These are phyloP conservation scores for Metellina segmentata DNA, from an alignment of 2,888 invertebrate species.

Conservation along the genomic window DNA sequence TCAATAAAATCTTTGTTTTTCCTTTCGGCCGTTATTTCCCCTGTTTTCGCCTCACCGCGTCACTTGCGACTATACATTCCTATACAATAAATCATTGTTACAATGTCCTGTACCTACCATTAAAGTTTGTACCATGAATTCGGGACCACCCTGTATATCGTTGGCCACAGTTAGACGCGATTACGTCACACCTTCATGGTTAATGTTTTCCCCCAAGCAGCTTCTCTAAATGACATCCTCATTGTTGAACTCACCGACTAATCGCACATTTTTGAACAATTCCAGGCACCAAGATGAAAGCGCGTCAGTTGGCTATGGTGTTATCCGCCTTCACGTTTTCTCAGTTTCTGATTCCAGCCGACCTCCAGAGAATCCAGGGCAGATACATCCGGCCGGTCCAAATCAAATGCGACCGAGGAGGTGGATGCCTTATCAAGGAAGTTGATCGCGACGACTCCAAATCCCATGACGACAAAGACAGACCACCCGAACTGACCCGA, in stretches of 20 bases:
- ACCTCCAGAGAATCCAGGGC: slow-evolving; percentile 10
- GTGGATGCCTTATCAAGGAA: slow-evolving; percentile 27
- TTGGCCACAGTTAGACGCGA: too few relatives aligned
- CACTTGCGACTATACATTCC: too few relatives aligned
- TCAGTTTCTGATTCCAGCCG: not conserved
- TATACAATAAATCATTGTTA: too few relatives aligned
- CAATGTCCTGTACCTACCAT: too few relatives aligned
- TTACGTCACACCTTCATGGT: too few relatives aligned
- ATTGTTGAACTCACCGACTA: not conserved
- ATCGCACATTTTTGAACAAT: not conserved
- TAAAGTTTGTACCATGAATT: too few relatives aligned
- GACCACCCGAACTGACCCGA: slow-evolving; percentile 15
- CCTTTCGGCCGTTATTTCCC: too few relatives aligned
- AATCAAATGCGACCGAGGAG: slow-evolving; percentile 42
- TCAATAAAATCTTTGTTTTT: too few relatives aligned
- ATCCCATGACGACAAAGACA: slow-evolving; percentile 24
- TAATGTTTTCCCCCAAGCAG: too few relatives aligned
- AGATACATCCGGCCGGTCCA: slow-evolving; percentile 13
- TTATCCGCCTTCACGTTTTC: not conserved
- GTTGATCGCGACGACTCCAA: slow-evolving; percentile 33
- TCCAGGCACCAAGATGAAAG: not conserved
- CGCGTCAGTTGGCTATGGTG: not conserved
- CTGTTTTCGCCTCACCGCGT: too few relatives aligned
- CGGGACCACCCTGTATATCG: too few relatives aligned
- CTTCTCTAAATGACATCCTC: too few relatives aligned